Evolutionary conservation across 2,797 vertebrate genomes (phyloP), one percentile per base, ranked within the genome.

Genomic region (Eulemur coronatus): DNA sequence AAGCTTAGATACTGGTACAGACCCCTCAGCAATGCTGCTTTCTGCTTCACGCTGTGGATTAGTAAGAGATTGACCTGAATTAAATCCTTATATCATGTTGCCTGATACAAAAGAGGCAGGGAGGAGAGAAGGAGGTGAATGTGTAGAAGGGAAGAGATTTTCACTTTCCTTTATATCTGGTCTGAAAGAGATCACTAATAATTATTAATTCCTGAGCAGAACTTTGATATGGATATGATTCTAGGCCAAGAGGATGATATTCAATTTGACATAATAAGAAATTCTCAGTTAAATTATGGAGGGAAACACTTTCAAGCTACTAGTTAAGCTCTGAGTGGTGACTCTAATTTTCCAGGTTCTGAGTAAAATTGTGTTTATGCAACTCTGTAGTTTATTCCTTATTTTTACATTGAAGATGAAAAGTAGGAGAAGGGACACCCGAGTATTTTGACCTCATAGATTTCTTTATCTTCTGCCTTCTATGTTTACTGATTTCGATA

Each of bases 41-140:
- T 69, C 84, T 79, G 52, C 4, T 65, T 95, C 43, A 92, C 28
- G 15, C 84, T 92, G 78, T 89, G 96, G 55, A 87, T 97, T 97
- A 97, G 94, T 92, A 85, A 91, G 96, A 90, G 91, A 91, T 97
- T 96, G 95, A 80, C 69, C 86, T 93, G 89, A 97, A 50, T 96
- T 98, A 94, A 96, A 94, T 82, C 97, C 65, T 91, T 97, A 20
- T n/a, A 72, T 82, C 18, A 57, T 96, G 94, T 91, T 41, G 52
- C 59, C 96, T 96, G 65, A 95, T 70, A 84, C 46, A 90, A 97
- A 92, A 97, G 69, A 97, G 59, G 22, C n/a, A 41, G 22, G 24
- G 85, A 75, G 14, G 15, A 69, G 7, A 41, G 70, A 81, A 93
- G 70, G n/a, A 84, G 30, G 4, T 90, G 0, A 26, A 52, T 72